Evolutionary conservation across 1,140 invertebrate genomes (phyloP).

Genomic region (Acyrthosiphon pisum): DNA sequence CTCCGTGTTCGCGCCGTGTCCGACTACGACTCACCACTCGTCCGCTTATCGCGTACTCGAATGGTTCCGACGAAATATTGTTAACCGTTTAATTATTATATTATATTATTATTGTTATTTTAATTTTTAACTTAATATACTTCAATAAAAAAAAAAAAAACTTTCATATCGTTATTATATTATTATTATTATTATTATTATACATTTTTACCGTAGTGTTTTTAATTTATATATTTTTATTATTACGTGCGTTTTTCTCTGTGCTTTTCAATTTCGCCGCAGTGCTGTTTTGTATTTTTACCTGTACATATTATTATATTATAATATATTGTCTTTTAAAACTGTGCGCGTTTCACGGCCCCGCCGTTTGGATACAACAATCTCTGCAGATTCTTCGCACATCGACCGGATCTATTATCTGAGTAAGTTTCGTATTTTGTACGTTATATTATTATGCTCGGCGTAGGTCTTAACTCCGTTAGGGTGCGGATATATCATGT

Average conservation of each 20-base stretch:
- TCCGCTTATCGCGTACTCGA: neutral
- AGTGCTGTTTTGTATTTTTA: neutral
- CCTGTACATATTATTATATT: neutral
- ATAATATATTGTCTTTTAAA: neutral
- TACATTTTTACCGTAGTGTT: neutral
- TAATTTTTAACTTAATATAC: neutral
- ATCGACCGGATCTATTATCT: neutral
- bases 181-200: no score
- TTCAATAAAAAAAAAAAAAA: neutral
- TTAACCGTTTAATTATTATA: neutral
- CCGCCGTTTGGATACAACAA: neutral
- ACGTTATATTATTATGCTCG: neutral
- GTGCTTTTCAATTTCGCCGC: neutral
- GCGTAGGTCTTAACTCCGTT: neutral
- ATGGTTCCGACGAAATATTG: neutral
- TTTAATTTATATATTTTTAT: neutral
- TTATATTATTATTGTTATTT: neutral
- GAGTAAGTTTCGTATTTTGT: neutral
- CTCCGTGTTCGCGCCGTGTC: constrained; percentile 23
- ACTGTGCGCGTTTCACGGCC: neutral
- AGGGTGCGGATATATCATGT: neutral
- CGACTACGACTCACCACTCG: neutral
- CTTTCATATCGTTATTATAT: neutral
- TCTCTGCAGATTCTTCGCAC: neutral
- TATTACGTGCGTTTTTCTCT: neutral